Conservation (phyloP, 2,888 invertebrate genomes). For the Lysandra bellargus region DNA sequence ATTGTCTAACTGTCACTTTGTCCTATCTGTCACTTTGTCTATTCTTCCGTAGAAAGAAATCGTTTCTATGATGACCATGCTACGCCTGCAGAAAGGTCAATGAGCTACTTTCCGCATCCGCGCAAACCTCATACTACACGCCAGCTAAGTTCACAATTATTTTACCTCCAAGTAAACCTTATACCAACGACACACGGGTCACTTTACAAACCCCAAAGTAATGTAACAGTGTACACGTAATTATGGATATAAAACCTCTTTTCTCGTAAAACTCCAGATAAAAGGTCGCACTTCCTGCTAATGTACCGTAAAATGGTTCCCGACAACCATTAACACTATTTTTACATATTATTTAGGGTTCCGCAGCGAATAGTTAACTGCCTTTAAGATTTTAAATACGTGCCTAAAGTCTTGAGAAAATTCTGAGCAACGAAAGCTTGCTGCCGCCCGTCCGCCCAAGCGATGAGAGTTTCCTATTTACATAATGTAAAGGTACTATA, state of each 20-base stretch:
- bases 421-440: neutral
- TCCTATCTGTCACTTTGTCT: too few species aligned
- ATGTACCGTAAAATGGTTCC: conserved; percentile 69
- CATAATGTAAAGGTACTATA: too few species aligned
- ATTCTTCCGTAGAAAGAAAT: too few species aligned
- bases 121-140: neutral
- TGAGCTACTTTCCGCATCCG: neutral
- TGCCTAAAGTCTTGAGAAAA: neutral
- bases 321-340: conserved; percentile 72
- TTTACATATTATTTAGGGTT: conserved; percentile 58
- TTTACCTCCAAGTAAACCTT: neutral
- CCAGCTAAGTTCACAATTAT: neutral
- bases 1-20: too few species aligned
- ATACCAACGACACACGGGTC: neutral
- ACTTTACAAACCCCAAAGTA: neutral
- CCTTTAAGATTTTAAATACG: neutral
- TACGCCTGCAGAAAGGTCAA: neutral
- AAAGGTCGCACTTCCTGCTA: conserved; percentile 68
- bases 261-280: conserved; percentile 71
- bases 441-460: too few species aligned
- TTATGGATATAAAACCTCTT: conserved; percentile 78
- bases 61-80: too few species aligned
- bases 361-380: neutral
- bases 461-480: too few species aligned
- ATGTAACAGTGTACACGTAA: conserved; percentile 51